Evolutionary conservation across 1,140 invertebrate genomes (phyloP).

Genomic region (Coenobita brevimanus): DNA sequence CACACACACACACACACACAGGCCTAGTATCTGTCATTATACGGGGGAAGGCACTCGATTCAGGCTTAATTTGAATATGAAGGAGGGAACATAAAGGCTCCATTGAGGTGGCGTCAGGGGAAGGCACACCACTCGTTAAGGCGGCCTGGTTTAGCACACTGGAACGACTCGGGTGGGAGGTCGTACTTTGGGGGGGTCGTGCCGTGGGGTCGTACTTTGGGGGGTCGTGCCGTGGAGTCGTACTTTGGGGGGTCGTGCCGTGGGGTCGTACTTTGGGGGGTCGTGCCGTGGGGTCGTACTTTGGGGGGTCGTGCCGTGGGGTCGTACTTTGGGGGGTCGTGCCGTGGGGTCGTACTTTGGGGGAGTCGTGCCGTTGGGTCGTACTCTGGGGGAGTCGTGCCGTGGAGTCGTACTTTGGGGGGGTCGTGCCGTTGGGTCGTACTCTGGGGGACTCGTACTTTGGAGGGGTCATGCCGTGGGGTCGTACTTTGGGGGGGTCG

Average conservation of each 20-base stretch:
- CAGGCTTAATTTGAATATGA: slow-evolving; percentile 63
- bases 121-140: slow-evolving; percentile 32
- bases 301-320: too few relatives aligned
- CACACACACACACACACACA: slow-evolving; percentile 25
- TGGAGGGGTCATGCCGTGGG: background rate
- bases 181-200: background rate
- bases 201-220: background rate
- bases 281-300: too few relatives aligned
- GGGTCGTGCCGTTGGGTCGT: too few relatives aligned
- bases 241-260: too few relatives aligned
- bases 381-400: too few relatives aligned
- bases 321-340: too few relatives aligned
- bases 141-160: slow-evolving; percentile 22
- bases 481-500: background rate
- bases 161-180: background rate
- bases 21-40: slow-evolving; percentile 45
- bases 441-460: background rate
- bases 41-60: slow-evolving; percentile 40
- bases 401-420: background rate
- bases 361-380: too few relatives aligned
- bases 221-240: background rate
- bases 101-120: slow-evolving; percentile 57
- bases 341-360: too few relatives aligned
- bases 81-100: slow-evolving; percentile 37
- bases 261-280: too few relatives aligned